Evolutionary conservation across 2,797 vertebrate species (phyloP), one percentile per base, ranked within the genome.

Genomic region (Lerista edwardsae): DNA sequence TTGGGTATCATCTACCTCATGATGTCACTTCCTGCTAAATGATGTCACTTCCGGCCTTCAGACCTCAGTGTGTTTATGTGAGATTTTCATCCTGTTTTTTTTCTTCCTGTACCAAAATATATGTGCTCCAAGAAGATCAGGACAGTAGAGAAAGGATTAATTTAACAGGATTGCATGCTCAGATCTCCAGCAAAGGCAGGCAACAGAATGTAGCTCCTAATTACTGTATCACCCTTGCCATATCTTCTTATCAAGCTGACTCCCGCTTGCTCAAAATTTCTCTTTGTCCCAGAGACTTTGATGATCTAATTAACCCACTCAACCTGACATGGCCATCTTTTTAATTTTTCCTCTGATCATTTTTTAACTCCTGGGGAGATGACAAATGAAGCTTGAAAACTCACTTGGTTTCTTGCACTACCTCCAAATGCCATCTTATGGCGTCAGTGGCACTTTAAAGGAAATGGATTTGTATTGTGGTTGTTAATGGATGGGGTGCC

Each of bases 231-330:
- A 62, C n/a, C 39, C 39, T 64, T 84, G 76, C 23, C 36, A 36
- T 79, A 39, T 64, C 83, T 72, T 79, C 83, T 84, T 57, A 84
- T 79, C 75, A 61, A 62, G 72, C 41, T 39, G 39, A 64, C 31
- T 72, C 75, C 31, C 75, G 73, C 25, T 72, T 79, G 67, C 23
- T 71, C 59, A 79, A 64, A 47, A 64, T 84, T 73, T 72, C 57
- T 14, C 23, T 79, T 72, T 79, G 67, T 73, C 68, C 67, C 34
- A 36, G 31, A 34, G 67, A 79, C 75, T 84, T 79, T 79, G 82
- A 84, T 84, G 68, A 84, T 75, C 75, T 79, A 79, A 84, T 84
- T 84, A 84, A 84, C 57, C 75, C 39, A 72, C 55, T 36, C 75
- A 47, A 39, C 17, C 75, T 77, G 68, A 72, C 67, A 78, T 51